These are phyloP conservation scores for Sminthurides bifidus DNA, from an alignment of 1,140 invertebrate species.

Conservation along the genomic window DNA sequence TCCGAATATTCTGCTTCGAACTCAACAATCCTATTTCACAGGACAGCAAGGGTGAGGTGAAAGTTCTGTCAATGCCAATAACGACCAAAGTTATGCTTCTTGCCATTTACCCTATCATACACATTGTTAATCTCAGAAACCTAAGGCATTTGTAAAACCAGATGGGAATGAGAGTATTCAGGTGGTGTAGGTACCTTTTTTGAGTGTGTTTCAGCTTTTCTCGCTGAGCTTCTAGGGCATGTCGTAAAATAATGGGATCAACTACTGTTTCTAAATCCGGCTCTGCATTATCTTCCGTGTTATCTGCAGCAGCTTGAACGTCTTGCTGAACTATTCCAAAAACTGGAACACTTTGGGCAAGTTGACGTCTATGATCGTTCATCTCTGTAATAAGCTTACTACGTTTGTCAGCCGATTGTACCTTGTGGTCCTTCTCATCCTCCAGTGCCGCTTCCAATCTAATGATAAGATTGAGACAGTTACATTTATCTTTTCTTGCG, in stretches of 20 bases:
- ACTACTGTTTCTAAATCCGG: slow-evolving; percentile 2
- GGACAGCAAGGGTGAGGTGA: too few species aligned
- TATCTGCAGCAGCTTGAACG: neutral
- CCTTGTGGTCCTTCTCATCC: slow-evolving; percentile 12
- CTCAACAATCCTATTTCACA: too few species aligned
- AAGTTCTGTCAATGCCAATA: too few species aligned
- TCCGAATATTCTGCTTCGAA: slow-evolving; percentile 15
- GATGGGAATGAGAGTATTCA: too few species aligned
- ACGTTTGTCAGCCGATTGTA: slow-evolving; percentile 1
- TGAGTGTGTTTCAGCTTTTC: slow-evolving; percentile 11
- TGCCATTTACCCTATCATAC: too few species aligned
- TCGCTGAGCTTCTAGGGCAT: slow-evolving; percentile 9
- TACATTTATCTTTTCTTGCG: neutral
- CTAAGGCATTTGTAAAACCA: too few species aligned
- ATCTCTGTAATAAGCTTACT: slow-evolving; percentile 18
- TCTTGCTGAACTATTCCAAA: neutral
- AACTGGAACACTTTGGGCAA: neutral
- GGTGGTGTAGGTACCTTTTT: neutral
- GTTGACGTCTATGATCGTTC: slow-evolving; percentile 13
- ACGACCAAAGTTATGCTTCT: too few species aligned
- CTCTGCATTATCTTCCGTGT: neutral
- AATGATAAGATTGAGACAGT: neutral
- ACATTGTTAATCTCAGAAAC: too few species aligned
- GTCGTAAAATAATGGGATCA: slow-evolving; percentile 3
- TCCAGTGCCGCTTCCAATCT: slow-evolving; percentile 14